Conservation (phyloP, 1,140 invertebrate species). For the Meloidogyne exigua region DNA sequence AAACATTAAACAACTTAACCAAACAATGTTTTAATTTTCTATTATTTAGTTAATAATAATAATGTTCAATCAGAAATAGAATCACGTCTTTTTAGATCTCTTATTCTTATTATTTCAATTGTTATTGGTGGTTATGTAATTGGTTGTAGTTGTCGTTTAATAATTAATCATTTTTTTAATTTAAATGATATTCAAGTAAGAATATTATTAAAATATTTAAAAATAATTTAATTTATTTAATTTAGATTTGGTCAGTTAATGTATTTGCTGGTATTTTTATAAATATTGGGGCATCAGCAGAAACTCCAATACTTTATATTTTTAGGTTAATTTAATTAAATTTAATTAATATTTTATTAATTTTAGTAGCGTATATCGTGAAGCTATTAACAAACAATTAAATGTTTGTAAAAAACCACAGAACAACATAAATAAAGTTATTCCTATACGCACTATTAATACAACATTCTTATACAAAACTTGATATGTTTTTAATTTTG, state of each 20-base stretch:
- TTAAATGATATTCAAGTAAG: not conserved
- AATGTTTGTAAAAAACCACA: not conserved
- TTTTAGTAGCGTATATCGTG: not conserved
- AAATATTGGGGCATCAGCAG: not conserved
- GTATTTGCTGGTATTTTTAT: not conserved
- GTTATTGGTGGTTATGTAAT: not conserved
- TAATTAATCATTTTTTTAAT: not conserved
- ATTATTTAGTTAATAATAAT: not conserved
- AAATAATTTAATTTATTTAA: not conserved
- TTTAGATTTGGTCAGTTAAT: not conserved
- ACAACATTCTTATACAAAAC: no score
- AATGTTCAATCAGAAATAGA: not conserved
- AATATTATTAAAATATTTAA: not conserved
- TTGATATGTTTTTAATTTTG: no score
- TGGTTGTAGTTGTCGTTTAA: not conserved
- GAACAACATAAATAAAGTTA: no score
- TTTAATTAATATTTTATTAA: not conserved
- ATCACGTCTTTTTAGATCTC: not conserved
- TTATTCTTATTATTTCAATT: not conserved
- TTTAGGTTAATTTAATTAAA: not conserved
- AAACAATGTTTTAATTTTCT: no score
- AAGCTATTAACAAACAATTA: not conserved
- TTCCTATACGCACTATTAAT: no score
- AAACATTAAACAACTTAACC: no score
- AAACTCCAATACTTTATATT: conserved; percentile 1